Conservation (phyloP, 1,140 invertebrate species). For the Aphis craccivora region DNA sequence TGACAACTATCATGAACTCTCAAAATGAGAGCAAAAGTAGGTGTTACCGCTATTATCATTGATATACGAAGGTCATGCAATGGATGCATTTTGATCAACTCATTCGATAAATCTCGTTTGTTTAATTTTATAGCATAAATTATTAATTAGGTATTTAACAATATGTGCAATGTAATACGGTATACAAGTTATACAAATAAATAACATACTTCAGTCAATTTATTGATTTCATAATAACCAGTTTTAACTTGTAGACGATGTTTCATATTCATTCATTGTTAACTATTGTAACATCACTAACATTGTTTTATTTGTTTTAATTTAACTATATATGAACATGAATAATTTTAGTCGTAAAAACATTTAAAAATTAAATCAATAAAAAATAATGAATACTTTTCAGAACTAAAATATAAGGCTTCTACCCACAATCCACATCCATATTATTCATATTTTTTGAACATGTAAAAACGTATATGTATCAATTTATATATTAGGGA, state of each 20-base stretch:
- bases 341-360: neutral
- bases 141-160: neutral
- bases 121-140: neutral
- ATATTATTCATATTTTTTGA: neutral
- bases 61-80: neutral
- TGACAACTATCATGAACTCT: neutral
- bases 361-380: neutral
- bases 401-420: neutral
- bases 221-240: neutral
- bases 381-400: neutral
- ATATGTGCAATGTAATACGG: neutral
- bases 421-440: neutral
- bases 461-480: neutral
- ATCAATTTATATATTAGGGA: neutral
- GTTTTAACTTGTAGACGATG: neutral
- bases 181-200: neutral
- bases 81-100: neutral
- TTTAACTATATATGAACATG: neutral
- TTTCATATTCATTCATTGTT: neutral
- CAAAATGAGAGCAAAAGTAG: neutral
- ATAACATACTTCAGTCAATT: neutral
- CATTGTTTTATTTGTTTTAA: neutral
- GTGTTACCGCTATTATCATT: neutral
- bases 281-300: too few relatives aligned
- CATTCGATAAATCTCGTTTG: neutral